Percentiles rank a stretch among this genome's conserved stretches.
Conservation (phyloP, 1,140 invertebrate genomes). For the Rhyacophila brunnea region DNA sequence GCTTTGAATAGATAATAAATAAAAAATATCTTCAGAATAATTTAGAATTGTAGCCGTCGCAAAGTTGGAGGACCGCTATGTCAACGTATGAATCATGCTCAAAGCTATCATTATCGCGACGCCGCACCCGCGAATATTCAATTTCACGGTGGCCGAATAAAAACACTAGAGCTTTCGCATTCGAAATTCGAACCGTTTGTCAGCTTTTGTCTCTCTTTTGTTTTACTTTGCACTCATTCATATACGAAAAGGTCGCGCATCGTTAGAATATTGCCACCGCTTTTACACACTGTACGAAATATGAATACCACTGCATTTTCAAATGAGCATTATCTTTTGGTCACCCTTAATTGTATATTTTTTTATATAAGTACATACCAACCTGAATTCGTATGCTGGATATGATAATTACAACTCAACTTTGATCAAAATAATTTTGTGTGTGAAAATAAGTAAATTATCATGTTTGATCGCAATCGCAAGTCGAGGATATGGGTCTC, state of each 20-base stretch:
- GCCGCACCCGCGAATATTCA: constrained; percentile 20
- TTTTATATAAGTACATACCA: too few relatives aligned
- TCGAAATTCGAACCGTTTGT: constrained; percentile 13
- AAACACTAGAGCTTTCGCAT: constrained; percentile 11
- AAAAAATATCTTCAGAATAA: too few relatives aligned
- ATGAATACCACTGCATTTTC: background rate
- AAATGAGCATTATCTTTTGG: background rate
- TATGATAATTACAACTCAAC: too few relatives aligned
- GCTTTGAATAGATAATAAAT: too few relatives aligned
- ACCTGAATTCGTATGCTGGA: too few relatives aligned
- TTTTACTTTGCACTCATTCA: constrained; percentile 6
- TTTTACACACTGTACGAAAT: background rate
- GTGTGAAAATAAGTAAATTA: too few relatives aligned
- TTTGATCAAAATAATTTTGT: too few relatives aligned
- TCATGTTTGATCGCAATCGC: too few relatives aligned
- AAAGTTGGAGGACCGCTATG: background rate
- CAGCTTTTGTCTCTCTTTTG: constrained; percentile 10
- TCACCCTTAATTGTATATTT: too few relatives aligned
- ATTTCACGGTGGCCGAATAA: constrained; percentile 25
- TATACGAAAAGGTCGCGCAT: background rate
- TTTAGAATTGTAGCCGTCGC: too few relatives aligned
- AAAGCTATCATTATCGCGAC: constrained; percentile 22
- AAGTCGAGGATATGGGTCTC: too few relatives aligned
- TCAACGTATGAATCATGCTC: constrained; percentile 10
- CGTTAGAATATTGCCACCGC: background rate